Base-by-base conservation (phyloP, 1,140 invertebrate genomes). In the Lerema accius region DNA sequence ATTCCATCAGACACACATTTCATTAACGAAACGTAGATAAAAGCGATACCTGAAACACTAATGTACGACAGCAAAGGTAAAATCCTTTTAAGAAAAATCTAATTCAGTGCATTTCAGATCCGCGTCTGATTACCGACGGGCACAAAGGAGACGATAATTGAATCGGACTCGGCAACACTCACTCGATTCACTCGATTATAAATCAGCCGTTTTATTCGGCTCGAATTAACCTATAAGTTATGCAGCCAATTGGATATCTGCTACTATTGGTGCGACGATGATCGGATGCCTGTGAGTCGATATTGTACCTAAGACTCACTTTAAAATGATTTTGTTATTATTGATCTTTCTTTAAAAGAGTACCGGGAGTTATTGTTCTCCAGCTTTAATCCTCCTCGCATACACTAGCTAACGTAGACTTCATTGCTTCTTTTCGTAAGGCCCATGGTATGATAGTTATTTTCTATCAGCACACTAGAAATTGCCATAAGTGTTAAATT, bases 51-150 rank as follows among this genome's bases (percentile, higher is more conserved):
- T 59, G 56, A 46, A 59, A 59, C 56, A 59, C 56, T 59, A 59
- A 59, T 59, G 56, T 15, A 48, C 28, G 56, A 48, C n/a, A 11
- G 56, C 15, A 56, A 48, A 59, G 56, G 56, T 45, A 39, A 58
- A 59, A 59, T 59, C 56, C 56, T 59, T 59, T 59, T 59, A 59
- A 59, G 56, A 59, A 59, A 59, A 59, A 59, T 59, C 56, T 59
- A 48, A 59, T 59, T 48, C 56, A 48, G 43, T 59, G 17, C 56
- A 59, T 59, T 59, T 43, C 43, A 46, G 42, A 59, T 59, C 40
- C 42, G 23, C 56, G 56, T 59, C 43, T 59, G 56, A 59, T 59
- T 59, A 59, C 28, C 46, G 42, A 15, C 40, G 42, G 55, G 55
- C 55, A 58, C 55, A 58, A 58, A 58, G 42, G 55, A 46, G 48